phyloP scores from a whole-genome alignment of 2,797 vertebrate species.

The Pygocentrus nattereri region DNA sequence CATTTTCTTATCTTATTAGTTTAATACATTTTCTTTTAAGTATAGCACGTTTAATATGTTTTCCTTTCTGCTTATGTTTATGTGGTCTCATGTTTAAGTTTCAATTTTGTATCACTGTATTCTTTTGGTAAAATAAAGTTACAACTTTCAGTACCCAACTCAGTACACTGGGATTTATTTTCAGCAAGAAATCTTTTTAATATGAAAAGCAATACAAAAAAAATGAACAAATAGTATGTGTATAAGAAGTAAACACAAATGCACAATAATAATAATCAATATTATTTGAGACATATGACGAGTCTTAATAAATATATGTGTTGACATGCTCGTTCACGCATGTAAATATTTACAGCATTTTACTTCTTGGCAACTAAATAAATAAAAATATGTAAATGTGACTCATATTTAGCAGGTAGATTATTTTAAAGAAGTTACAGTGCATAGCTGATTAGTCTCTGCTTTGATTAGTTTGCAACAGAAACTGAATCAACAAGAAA shows the following conservation, averaged over 20 bases:
- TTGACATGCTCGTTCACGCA: not conserved
- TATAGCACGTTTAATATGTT: not conserved
- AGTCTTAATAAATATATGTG: not conserved
- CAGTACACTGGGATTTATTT: not conserved
- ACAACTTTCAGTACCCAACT: not conserved
- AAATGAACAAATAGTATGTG: not conserved
- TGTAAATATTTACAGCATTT: not conserved
- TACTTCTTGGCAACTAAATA: not conserved
- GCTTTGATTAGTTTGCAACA: not conserved
- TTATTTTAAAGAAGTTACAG: not conserved
- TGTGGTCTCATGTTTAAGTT: not conserved
- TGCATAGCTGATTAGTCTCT: not conserved
- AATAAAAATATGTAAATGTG: not conserved
- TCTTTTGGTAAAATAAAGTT: slow-evolving; percentile 32
- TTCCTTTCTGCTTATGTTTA: slow-evolving; percentile 3
- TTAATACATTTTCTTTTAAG: not conserved
- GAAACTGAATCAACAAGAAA: not conserved
- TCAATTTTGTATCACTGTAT: not conserved
- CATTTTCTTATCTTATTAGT: not conserved
- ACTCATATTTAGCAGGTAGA: no score
- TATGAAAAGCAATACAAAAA: not conserved
- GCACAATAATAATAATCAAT: not conserved
- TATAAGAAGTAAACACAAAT: not conserved
- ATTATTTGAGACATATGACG: not conserved
- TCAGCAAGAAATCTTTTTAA: not conserved